Conservation (phyloP, 2,113 vertebrate genomes). For the Ciconia boyciana region DNA sequence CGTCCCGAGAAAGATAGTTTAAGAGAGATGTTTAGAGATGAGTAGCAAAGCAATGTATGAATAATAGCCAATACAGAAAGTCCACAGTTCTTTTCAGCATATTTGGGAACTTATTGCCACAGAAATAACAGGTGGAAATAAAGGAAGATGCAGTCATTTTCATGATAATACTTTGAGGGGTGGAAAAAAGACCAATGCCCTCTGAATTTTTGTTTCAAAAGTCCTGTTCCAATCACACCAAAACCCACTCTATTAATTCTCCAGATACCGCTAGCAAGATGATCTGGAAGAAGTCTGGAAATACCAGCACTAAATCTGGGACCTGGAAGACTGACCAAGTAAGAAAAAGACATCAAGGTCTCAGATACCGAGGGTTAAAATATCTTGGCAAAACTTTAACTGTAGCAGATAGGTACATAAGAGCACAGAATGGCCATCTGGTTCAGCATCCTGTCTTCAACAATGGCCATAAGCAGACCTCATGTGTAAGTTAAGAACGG, state of each 20-base stretch:
- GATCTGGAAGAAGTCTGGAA: background rate
- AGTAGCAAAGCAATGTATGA: background rate
- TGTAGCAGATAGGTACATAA: background rate
- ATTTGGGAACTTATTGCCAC: background rate
- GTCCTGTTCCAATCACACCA: background rate
- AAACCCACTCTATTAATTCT: background rate
- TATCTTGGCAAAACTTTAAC: background rate
- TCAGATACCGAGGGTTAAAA: background rate
- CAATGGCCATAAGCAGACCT: background rate
- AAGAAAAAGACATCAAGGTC: background rate
- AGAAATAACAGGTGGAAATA: background rate
- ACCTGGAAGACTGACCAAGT: background rate
- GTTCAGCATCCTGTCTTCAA: slow-evolving; percentile 2
- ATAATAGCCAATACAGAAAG: background rate
- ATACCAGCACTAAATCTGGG: background rate
- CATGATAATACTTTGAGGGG: background rate
- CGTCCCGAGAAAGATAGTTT: background rate
- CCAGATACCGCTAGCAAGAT: background rate
- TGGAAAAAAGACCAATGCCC: background rate
- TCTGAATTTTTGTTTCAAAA: background rate
- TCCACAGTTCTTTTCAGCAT: background rate
- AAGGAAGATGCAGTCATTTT: background rate
- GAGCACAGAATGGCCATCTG: background rate
- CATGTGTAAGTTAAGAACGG: background rate
- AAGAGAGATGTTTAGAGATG: background rate